Evolutionary conservation across 2,888 invertebrate species (phyloP), one percentile per base, ranked within the genome.

Genomic region (Melieria picta): DNA sequence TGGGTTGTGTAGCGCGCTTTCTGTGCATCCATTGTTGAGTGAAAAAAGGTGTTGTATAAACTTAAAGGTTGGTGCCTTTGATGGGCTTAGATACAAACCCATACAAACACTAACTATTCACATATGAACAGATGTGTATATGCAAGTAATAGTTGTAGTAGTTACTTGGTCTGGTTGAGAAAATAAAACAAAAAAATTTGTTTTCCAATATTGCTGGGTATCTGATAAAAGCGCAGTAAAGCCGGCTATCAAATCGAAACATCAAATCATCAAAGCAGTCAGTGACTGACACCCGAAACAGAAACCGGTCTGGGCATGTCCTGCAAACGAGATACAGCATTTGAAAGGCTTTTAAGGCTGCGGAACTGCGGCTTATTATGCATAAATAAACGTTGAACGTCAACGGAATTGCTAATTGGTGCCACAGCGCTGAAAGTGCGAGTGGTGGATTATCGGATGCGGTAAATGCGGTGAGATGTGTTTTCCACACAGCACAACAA

Each of bases 331-430:
- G 52, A 52, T 52, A 52, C 7, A 52, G 13, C 11, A 52, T 52
- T 16, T n/a, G 11, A 45, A 11, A 9, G 11, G 11, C 7, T 61
- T 61, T 61, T 10, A 61, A 30, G 7, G 11, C 45, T 11, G 4
- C 9, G 11, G 50, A 50, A 11, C 50, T 11, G 45, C 42, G 45
- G 61, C 61, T 61, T 61, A 61, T 61, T 61, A 61, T 46, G 43
- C 61, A 43, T 3, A 61, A 61, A 61, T 42, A 61, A 61, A 42
- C 45, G 43, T 13, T 5, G 61, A 61, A 61, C 61, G 45, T n/a
- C 61, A 61, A 43, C 61, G 45, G 61, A 61, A 61, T 61, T 42
- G 45, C 45, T 61, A 61, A 61, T 61, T 43, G 9, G 57, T 45
- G 45, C 11, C n/a, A 61, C 42, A 30, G 45, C 42, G 45, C 7